Conservation (phyloP, 23 tunicate species). For the Ciona savignyi region DNA sequence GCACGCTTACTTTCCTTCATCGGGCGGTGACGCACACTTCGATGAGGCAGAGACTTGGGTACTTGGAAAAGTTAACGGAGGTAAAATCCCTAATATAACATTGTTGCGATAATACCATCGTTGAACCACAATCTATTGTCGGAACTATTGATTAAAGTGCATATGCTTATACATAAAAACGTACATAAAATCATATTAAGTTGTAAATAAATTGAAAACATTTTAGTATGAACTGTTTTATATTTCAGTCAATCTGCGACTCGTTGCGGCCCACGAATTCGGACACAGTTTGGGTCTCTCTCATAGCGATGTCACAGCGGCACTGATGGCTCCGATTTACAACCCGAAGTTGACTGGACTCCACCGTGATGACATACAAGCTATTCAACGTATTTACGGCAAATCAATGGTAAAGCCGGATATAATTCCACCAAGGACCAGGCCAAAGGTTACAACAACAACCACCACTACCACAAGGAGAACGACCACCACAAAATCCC, state of each 20-base stretch:
- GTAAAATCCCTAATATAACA: no score
- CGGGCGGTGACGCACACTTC: constrained; percentile 83
- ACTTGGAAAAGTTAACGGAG: constrained; percentile 23
- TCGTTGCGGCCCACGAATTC: constrained; percentile 84
- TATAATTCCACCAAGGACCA: background rate
- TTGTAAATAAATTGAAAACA: no score
- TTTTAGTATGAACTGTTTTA: no score
- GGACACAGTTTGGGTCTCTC: constrained; percentile 87
- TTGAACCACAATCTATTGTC: no score
- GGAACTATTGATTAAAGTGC: no score
- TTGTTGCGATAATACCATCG: no score
- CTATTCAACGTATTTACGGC: constrained; percentile 60
- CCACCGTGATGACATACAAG: constrained; percentile 63
- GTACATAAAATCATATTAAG: no score
- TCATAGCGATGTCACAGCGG: constrained; percentile 61
- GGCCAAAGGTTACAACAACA: constrained; percentile 16
- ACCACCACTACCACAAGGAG: constrained; percentile 13
- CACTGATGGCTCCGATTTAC: constrained; percentile 90
- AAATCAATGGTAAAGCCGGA: constrained; percentile 19
- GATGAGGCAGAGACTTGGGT: constrained; percentile 73
- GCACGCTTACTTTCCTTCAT: constrained; percentile 77
- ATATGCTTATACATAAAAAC: no score
- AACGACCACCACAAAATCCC: constrained; percentile 47
- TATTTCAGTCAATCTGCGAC: constrained; percentile 32
- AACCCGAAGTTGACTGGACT: constrained; percentile 50